These are phyloP conservation scores for Noctilio leporinus DNA, from an alignment of 2,113 vertebrate genomes.

Conservation along the genomic window DNA sequence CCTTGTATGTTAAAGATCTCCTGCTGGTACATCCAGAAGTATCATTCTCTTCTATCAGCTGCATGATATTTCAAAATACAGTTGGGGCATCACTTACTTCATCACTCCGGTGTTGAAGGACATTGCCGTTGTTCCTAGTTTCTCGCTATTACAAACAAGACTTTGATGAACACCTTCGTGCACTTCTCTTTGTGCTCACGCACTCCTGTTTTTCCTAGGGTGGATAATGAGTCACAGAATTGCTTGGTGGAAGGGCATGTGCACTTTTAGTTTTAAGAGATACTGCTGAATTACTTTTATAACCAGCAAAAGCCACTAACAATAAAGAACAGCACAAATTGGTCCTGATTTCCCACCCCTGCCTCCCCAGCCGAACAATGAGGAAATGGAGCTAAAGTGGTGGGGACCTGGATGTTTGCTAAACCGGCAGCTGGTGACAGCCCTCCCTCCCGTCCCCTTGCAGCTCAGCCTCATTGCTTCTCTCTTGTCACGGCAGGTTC, in stretches of 20 bases:
- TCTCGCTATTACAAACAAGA: neutral
- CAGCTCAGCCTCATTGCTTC: neutral
- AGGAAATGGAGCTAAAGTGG: neutral
- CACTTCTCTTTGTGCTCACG: neutral
- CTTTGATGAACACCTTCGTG: slow-evolving; percentile 23
- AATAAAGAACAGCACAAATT: neutral
- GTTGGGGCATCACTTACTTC: neutral
- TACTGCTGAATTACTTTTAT: slow-evolving; percentile 4
- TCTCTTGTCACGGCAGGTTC: slow-evolving; percentile 80
- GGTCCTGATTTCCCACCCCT: neutral
- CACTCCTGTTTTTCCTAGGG: neutral
- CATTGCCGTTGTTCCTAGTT: neutral
- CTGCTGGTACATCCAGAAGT: neutral
- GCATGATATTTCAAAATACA: neutral
- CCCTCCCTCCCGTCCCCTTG: fast-evolving
- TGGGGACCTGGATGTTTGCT: neutral
- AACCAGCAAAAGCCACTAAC: slow-evolving; percentile 36
- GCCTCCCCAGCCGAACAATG: neutral
- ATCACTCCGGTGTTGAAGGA: slow-evolving; percentile 36
- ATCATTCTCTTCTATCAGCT: neutral
- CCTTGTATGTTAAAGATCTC: neutral
- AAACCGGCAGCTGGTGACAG: fast-evolving
- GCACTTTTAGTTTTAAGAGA: slow-evolving; percentile 52
- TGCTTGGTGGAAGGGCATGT: slow-evolving; percentile 32
- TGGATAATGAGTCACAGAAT: slow-evolving; percentile 29